Percentiles rank a stretch among this genome's conserved stretches.
phyloP scores from a whole-genome alignment of 2,888 invertebrate genomes.

The Nephrotoma appendiculata region DNA sequence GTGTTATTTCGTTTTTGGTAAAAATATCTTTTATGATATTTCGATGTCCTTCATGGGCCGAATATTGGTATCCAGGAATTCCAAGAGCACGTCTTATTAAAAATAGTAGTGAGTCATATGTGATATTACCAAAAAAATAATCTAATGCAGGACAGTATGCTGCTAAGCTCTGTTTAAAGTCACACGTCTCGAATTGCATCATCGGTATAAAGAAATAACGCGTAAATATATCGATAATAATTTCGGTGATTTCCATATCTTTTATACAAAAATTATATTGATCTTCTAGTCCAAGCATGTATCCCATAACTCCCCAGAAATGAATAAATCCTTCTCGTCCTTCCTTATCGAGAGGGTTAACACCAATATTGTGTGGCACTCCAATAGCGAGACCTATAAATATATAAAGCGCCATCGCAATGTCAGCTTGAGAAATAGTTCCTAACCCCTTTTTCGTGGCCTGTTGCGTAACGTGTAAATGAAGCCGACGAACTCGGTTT shows the following conservation, averaged over 20 bases:
- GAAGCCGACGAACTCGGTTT: conserved; percentile 43
- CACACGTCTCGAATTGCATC: background rate
- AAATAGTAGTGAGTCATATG: background rate
- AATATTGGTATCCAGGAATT: conserved; percentile 5
- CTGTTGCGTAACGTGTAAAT: conserved; percentile 20
- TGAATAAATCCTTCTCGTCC: conserved; percentile 6
- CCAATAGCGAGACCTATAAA: background rate
- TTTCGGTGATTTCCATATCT: background rate
- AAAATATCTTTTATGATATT: background rate
- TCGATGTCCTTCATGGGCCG: background rate
- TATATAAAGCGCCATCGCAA: background rate
- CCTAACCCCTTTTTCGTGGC: background rate
- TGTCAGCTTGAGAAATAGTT: background rate
- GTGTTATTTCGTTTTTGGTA: background rate
- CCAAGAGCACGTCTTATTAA: background rate
- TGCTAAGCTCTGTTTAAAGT: background rate
- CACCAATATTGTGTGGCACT: background rate
- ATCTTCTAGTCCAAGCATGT: conserved; percentile 5
- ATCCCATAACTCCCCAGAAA: conserved; percentile 2
- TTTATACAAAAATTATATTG: conserved; percentile 2
- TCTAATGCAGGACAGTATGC: background rate
- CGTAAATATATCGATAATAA: background rate
- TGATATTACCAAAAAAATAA: background rate
- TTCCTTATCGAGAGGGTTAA: background rate
- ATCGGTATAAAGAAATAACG: conserved; percentile 4